Conservation (phyloP, 2,888 invertebrate genomes). For the Iphiclides podalirius region DNA sequence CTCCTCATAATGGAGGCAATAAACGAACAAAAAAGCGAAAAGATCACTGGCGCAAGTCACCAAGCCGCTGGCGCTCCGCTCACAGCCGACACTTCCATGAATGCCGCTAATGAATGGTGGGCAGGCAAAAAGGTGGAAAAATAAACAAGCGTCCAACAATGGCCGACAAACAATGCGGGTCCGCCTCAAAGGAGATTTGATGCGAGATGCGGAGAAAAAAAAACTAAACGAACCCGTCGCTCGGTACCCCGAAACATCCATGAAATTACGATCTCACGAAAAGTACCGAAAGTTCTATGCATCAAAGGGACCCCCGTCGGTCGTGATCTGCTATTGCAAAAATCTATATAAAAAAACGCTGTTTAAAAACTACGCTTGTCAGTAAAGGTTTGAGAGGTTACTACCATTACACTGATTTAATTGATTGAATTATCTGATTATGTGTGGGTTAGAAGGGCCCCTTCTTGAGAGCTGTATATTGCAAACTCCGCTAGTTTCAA, state of each 20-base stretch:
- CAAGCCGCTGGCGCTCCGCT: conserved; percentile 21
- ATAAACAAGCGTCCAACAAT: conserved; percentile 44
- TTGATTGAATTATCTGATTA: no score
- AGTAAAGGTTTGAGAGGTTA: no score
- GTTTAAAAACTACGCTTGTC: no score
- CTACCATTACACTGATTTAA: no score
- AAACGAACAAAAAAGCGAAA: conserved; percentile 9
- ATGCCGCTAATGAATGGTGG: conserved; percentile 40
- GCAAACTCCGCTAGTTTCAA: no score
- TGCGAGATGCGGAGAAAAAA: conserved; percentile 30
- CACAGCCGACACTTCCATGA: conserved; percentile 27
- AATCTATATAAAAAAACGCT: no score
- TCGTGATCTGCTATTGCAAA: conserved; percentile 8
- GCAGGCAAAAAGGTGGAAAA: conserved; percentile 39
- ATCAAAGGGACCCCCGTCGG: not conserved
- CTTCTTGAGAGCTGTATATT: no score
- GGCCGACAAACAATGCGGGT: conserved; percentile 39
- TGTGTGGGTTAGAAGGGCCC: no score
- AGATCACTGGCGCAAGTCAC: conserved; percentile 5
- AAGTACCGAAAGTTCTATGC: conserved; percentile 2
- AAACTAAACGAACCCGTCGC: conserved; percentile 18
- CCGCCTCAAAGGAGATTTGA: conserved; percentile 42
- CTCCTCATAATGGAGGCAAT: conserved; percentile 4
- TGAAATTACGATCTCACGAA: conserved; percentile 26
- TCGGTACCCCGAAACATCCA: conserved; percentile 22